Percentiles rank a stretch among this genome's conserved stretches.
These are phyloP conservation scores for Odontomachus brunneus DNA, from an alignment of 1,140 invertebrate genomes.

Conservation along the genomic window DNA sequence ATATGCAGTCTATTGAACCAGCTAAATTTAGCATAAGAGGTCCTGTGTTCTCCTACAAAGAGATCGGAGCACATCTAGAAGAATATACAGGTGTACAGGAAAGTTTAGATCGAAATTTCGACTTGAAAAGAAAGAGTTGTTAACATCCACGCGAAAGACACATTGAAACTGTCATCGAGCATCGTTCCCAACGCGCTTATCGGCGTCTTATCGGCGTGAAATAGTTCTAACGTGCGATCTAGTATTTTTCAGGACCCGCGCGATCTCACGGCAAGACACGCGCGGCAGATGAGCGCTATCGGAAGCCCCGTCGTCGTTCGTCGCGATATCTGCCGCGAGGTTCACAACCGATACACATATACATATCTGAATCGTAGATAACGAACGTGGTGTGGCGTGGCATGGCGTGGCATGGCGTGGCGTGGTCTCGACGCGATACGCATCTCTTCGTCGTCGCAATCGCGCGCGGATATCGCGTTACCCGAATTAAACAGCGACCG, in stretches of 20 bases:
- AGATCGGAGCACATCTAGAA: no score
- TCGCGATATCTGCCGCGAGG: neutral
- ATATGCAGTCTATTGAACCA: no score
- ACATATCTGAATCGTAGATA: conserved; percentile 45
- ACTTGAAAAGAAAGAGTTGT: no score
- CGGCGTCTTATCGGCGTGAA: neutral
- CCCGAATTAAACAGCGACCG: conserved; percentile 63
- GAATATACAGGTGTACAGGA: no score
- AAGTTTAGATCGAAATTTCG: no score
- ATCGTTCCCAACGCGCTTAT: no score
- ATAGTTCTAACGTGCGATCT: neutral
- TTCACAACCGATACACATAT: conserved; percentile 8
- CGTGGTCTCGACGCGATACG: conserved; percentile 27
- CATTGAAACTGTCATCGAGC: no score
- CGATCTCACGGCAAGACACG: neutral
- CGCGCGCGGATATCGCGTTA: conserved; percentile 58
- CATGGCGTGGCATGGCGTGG: conserved; percentile 8
- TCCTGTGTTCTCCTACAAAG: no score
- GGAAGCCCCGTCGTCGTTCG: neutral
- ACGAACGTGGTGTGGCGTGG: conserved; percentile 22
- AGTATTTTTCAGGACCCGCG: neutral
- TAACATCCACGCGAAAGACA: no score
- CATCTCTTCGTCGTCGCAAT: conserved; percentile 54
- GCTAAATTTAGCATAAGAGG: no score
- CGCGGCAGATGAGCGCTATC: neutral